These are phyloP conservation scores for Bellardia bayeri DNA, from an alignment of 2,888 invertebrate species.

Conservation along the genomic window DNA sequence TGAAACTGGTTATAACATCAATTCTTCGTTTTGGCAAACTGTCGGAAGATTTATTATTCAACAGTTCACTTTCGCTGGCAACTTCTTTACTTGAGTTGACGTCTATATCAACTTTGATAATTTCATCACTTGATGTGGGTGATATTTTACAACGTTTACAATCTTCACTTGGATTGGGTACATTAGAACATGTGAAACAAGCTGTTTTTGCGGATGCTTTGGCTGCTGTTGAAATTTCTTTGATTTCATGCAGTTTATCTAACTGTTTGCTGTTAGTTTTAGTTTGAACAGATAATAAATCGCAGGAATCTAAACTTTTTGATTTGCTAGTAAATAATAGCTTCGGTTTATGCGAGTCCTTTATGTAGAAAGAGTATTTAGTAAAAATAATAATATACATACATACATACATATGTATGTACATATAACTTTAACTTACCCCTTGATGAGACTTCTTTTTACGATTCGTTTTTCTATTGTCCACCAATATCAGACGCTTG, in stretches of 20 bases:
- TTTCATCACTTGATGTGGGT: conserved; percentile 65
- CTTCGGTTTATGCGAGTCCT: conserved; percentile 82
- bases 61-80: conserved; percentile 52
- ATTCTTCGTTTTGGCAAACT: conserved; percentile 81
- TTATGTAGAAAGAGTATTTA: neutral
- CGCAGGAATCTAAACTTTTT: conserved; percentile 93
- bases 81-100: conserved; percentile 31
- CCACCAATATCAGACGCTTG: conserved; percentile 90
- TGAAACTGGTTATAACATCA: conserved; percentile 84
- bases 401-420: too few species aligned
- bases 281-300: conserved; percentile 86
- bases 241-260: conserved; percentile 82
- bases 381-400: neutral
- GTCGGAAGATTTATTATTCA: conserved; percentile 49
- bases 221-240: conserved; percentile 77
- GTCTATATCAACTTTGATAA: conserved; percentile 55
- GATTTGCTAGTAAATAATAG: conserved; percentile 85
- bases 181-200: conserved; percentile 80
- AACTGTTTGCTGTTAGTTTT: conserved; percentile 78
- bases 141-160: conserved; percentile 81
- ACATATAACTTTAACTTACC: conserved; percentile 73
- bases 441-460: conserved; percentile 80
- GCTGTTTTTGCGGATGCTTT: conserved; percentile 76
- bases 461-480: conserved; percentile 86
- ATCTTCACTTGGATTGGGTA: conserved; percentile 78